Percentiles rank a stretch among this genome's conserved stretches.
These are phyloP conservation scores for Acronicta aceris DNA, from an alignment of 2,888 invertebrate species.

Conservation along the genomic window DNA sequence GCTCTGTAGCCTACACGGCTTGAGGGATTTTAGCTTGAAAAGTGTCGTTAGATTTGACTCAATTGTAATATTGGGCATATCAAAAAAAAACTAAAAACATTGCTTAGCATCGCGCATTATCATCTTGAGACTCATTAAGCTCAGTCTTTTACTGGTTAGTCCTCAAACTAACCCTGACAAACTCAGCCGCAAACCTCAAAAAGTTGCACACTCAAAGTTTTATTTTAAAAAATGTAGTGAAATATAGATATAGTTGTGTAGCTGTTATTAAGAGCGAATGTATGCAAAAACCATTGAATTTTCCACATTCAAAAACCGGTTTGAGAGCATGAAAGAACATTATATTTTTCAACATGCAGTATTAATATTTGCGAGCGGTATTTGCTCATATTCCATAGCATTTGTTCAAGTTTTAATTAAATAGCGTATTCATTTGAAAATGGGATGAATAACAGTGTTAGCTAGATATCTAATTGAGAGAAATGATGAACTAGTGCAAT, in stretches of 20 bases:
- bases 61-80: too few species aligned
- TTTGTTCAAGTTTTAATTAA: conserved; percentile 43
- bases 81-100: too few species aligned
- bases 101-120: too few species aligned
- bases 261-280: conserved; percentile 10
- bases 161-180: too few species aligned
- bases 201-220: too few species aligned
- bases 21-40: too few species aligned
- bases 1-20: too few species aligned
- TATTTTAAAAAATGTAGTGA: neutral
- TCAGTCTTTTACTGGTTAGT: too few species aligned
- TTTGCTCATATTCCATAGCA: conserved; percentile 20
- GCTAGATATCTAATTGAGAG: conserved; percentile 12
- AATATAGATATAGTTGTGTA: neutral
- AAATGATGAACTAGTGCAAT: conserved; percentile 8
- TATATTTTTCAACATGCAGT: conserved; percentile 27
- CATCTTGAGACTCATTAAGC: too few species aligned
- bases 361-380: conserved; percentile 41
- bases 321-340: conserved; percentile 30
- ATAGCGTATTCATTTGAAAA: conserved; percentile 30
- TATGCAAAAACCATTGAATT: conserved; percentile 18
- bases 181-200: too few species aligned
- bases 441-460: neutral
- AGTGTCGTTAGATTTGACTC: too few species aligned
- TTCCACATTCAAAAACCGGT: conserved; percentile 22